Conservation (phyloP, 2,797 vertebrate genomes). For the Xyrichtys novacula region DNA sequence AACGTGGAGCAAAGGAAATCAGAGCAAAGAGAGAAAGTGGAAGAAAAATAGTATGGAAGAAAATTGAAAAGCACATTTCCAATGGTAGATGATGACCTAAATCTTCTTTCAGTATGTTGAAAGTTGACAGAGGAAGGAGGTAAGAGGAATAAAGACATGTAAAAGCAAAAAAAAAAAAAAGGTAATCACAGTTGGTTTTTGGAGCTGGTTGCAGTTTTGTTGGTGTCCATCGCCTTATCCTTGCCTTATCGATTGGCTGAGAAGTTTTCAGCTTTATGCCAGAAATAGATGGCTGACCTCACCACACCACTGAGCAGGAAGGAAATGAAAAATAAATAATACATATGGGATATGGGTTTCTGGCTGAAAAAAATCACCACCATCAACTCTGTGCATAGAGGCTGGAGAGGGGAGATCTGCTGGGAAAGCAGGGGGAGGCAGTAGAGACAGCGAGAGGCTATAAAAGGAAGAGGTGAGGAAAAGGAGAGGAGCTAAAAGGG, state of each 20-base stretch:
- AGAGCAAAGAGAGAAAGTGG: too few species aligned
- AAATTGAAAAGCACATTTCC: background rate
- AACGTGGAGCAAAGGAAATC: too few species aligned
- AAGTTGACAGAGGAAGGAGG: too few species aligned
- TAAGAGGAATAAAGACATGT: background rate
- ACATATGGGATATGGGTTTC: slow-evolving; percentile 32
- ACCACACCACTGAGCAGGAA: slow-evolving; percentile 21
- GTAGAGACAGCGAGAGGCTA: background rate
- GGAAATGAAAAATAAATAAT: slow-evolving; percentile 54
- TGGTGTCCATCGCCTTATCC: background rate
- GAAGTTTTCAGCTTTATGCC: slow-evolving; percentile 15
- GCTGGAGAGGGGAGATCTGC: background rate
- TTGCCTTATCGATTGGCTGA: slow-evolving; percentile 19
- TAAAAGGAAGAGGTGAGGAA: slow-evolving; percentile 6
- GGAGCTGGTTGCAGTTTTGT: background rate
- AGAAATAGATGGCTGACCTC: slow-evolving; percentile 42
- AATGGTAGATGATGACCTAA: background rate
- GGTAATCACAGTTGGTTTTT: background rate
- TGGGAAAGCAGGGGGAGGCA: slow-evolving; percentile 1
- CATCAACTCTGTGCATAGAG: background rate
- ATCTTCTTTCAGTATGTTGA: background rate
- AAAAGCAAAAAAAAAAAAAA: background rate
- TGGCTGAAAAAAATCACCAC: slow-evolving; percentile 17
- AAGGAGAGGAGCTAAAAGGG: background rate
- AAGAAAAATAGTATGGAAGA: too few species aligned